These are phyloP conservation scores for Trissolcus basalis DNA, from an alignment of 1,140 invertebrate genomes.

Conservation along the genomic window DNA sequence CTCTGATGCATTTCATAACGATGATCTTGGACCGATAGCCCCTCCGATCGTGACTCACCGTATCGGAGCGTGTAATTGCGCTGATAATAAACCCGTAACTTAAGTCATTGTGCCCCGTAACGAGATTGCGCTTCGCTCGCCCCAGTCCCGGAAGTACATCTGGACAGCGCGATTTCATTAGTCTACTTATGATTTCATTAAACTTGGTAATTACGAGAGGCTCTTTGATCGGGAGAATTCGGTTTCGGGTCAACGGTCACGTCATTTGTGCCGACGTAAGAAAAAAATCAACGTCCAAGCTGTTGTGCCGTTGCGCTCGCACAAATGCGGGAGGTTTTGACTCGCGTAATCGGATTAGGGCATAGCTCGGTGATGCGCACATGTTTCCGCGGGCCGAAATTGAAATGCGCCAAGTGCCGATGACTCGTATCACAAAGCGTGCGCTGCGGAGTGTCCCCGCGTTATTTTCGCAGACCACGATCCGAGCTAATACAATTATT, in stretches of 20 bases:
- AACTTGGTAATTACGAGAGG: too few relatives aligned
- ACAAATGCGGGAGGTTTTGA: constrained; percentile 27
- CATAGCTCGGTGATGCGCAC: constrained; percentile 29
- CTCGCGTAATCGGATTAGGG: constrained; percentile 51
- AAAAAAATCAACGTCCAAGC: constrained; percentile 33
- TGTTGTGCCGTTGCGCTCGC: constrained; percentile 18
- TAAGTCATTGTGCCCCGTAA: constrained; percentile 52
- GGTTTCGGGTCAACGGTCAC: neutral
- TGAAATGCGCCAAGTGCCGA: constrained; percentile 57
- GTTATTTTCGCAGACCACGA: constrained; percentile 68
- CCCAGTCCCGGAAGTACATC: too few relatives aligned
- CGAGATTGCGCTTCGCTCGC: constrained; percentile 16
- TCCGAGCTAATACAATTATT: constrained; percentile 74
- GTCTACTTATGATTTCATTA: too few relatives aligned
- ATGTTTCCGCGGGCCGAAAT: constrained; percentile 50
- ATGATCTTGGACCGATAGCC: constrained; percentile 38
- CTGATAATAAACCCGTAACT: constrained; percentile 60
- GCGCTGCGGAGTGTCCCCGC: constrained; percentile 62
- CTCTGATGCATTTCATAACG: constrained; percentile 26
- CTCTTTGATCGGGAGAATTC: neutral
- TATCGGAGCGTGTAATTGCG: constrained; percentile 54
- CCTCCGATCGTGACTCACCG: constrained; percentile 46
- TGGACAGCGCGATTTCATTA: too few relatives aligned
- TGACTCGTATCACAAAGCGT: constrained; percentile 45
- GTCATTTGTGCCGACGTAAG: neutral